These are phyloP conservation scores for Ramphastos sulfuratus DNA, from an alignment of 2,113 vertebrate genomes.

Conservation along the genomic window DNA sequence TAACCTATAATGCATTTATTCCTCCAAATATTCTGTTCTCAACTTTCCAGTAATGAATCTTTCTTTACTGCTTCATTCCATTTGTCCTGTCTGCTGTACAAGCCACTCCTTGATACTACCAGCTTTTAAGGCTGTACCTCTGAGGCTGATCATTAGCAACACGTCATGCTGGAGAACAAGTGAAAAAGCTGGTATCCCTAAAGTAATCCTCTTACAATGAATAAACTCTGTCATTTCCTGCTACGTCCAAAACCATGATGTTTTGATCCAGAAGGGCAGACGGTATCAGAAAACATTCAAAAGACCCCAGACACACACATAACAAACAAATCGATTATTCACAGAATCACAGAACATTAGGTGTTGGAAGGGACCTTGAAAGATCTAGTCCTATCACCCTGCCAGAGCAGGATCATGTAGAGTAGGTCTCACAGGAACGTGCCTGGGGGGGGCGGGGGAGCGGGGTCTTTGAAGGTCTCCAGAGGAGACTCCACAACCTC, in stretches of 20 bases:
- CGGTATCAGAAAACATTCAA: background rate
- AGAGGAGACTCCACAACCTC: too few species aligned
- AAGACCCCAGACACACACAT: background rate
- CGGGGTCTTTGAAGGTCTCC: too few species aligned
- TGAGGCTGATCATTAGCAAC: background rate
- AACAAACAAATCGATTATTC: background rate
- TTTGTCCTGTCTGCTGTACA: background rate
- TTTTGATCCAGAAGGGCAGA: background rate
- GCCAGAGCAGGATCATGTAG: too few species aligned
- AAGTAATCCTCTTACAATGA: background rate
- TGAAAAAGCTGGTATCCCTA: background rate
- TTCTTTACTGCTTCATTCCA: conserved; percentile 13
- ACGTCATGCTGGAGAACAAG: background rate
- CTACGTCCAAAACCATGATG: background rate
- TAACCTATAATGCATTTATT: background rate
- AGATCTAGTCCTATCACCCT: too few species aligned
- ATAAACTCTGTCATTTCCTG: background rate
- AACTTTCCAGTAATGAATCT: background rate
- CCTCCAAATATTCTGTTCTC: background rate
- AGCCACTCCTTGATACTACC: background rate
- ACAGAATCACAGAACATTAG: too few species aligned
- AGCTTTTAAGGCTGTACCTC: conserved; percentile 8
- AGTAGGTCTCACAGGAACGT: too few species aligned
- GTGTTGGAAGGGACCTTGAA: too few species aligned
- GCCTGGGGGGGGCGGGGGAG: too few species aligned